Percentiles rank a stretch among this genome's conserved stretches.
Evolutionary conservation across 2,113 vertebrate species (phyloP).

Genomic region (Progne subis): DNA sequence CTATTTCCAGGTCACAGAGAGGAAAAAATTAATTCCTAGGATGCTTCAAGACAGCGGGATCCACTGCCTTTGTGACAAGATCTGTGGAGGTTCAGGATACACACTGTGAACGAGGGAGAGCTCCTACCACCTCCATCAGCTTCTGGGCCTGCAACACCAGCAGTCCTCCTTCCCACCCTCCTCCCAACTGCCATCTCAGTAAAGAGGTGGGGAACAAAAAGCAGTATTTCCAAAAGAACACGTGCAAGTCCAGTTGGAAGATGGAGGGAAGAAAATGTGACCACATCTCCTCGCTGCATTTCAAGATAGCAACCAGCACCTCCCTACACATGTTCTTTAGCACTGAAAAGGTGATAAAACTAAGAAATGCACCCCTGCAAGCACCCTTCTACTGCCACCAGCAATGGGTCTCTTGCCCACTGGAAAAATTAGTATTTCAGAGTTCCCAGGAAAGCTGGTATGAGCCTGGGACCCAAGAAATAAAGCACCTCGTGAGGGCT

Average conservation of each 20-base stretch:
- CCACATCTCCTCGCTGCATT: not conserved
- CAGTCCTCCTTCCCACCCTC: not conserved
- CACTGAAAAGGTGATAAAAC: not conserved
- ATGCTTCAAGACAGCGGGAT: not conserved
- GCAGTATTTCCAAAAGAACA: not conserved
- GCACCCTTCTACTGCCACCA: not conserved
- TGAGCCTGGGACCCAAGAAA: not conserved
- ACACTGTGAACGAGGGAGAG: not conserved
- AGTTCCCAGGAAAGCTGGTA: not conserved
- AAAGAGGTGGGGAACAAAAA: too few relatives aligned
- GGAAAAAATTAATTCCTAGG: constrained; percentile 30
- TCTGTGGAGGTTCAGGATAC: not conserved
- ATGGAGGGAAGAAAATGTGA: not conserved
- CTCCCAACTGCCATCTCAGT: not conserved
- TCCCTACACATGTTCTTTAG: not conserved
- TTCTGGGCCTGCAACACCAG: not conserved
- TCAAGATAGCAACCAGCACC: not conserved
- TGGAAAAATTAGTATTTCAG: not conserved
- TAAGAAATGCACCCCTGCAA: not conserved
- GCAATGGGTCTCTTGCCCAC: not conserved
- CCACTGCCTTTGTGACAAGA: not conserved
- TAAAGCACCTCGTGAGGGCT: not conserved
- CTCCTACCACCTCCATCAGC: not conserved
- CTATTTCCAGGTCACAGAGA: constrained; percentile 44
- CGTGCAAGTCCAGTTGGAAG: not conserved